These are phyloP conservation scores for Incurvaria masculella DNA, from an alignment of 2,888 invertebrate genomes.

Conservation along the genomic window DNA sequence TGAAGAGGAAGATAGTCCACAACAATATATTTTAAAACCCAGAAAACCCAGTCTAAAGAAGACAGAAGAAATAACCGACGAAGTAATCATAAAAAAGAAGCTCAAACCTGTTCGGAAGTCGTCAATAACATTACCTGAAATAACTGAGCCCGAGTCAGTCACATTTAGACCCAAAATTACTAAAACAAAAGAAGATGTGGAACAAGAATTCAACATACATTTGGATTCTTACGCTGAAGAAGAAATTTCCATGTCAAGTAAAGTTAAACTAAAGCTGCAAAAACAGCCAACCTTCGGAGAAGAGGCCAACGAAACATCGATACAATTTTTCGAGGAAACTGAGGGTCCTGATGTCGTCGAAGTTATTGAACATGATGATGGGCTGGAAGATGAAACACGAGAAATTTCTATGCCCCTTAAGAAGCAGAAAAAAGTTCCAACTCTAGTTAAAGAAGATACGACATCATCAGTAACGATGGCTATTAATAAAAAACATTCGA, in stretches of 20 bases:
- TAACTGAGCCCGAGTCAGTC: slow-evolving; percentile 72
- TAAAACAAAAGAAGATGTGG: slow-evolving; percentile 82
- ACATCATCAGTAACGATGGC: slow-evolving; percentile 33
- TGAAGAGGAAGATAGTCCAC: slow-evolving; percentile 30
- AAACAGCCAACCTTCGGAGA: slow-evolving; percentile 72
- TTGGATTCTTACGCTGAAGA: slow-evolving; percentile 84
- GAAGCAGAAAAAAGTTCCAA: slow-evolving; percentile 38
- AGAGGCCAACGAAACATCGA: slow-evolving; percentile 73
- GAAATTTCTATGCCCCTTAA: slow-evolving; percentile 38
- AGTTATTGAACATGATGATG: slow-evolving; percentile 44
- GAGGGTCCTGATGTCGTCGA: slow-evolving; percentile 43
- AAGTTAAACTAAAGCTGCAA: slow-evolving; percentile 73
- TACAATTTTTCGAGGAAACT: slow-evolving; percentile 57
- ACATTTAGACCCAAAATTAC: slow-evolving; percentile 74
- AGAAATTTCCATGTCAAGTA: slow-evolving; percentile 83
- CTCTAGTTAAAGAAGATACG: slow-evolving; percentile 37
- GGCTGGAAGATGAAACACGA: slow-evolving; percentile 36
- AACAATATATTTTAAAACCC: slow-evolving; percentile 41
- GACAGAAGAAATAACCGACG: slow-evolving; percentile 53
- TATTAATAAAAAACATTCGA: slow-evolving; percentile 26
- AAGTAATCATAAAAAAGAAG: slow-evolving; percentile 73
- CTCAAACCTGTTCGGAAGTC: slow-evolving; percentile 65
- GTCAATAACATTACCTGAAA: slow-evolving; percentile 65
- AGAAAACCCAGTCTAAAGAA: slow-evolving; percentile 42
- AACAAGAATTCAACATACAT: slow-evolving; percentile 86